A percentile compares a stretch with the other conserved stretches of the same genome.
Conservation (phyloP, 2,797 vertebrate species). For the Esox lucius region DNA sequence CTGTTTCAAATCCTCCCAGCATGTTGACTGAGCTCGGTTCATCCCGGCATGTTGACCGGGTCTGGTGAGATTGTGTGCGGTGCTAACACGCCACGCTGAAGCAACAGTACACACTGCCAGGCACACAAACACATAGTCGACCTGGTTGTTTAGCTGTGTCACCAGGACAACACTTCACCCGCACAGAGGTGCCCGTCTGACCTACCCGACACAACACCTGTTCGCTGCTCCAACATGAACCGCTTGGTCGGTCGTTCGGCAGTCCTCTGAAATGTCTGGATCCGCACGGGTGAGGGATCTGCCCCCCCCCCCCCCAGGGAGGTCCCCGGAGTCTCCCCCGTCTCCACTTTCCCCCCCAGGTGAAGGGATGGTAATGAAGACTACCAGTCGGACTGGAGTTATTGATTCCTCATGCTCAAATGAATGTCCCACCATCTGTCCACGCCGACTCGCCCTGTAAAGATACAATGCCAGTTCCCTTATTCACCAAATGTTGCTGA, state of each 20-base stretch:
- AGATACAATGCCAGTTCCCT: neutral
- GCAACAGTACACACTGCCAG: neutral
- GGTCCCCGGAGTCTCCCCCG: neutral
- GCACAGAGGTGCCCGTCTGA: neutral
- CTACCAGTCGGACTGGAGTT: slow-evolving; percentile 6
- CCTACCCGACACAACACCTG: slow-evolving; percentile 1
- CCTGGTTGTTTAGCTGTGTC: neutral
- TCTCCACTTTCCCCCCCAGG: neutral
- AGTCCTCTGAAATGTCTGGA: neutral
- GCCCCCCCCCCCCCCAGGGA: neutral
- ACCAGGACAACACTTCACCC: neutral
- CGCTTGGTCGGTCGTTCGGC: slow-evolving; percentile 1
- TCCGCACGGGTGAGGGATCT: neutral
- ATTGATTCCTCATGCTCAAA: slow-evolving; percentile 9
- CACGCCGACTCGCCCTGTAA: neutral
- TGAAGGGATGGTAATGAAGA: slow-evolving; percentile 18
- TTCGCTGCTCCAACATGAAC: neutral
- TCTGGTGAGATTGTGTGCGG: neutral
- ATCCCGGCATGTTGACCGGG: no score
- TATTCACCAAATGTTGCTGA: neutral
- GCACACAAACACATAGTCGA: neutral
- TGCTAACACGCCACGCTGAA: neutral
- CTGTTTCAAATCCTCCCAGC: no score
- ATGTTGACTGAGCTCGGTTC: no score
- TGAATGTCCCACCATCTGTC: slow-evolving; percentile 31